Conservation (phyloP, 2,888 invertebrate genomes). For the Tortricodes alternella region DNA sequence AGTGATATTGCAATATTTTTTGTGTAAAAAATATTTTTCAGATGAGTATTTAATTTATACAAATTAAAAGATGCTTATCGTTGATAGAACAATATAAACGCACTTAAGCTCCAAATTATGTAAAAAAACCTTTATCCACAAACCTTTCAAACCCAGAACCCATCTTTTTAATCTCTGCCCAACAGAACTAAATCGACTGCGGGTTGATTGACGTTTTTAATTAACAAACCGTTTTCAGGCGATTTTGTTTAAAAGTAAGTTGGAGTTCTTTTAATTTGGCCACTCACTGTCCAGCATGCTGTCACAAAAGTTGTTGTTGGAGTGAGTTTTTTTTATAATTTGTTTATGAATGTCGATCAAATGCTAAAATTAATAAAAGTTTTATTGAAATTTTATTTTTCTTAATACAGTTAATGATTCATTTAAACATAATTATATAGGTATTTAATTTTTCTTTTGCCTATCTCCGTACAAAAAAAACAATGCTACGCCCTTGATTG, state of each 20-base stretch:
- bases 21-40: too few relatives aligned
- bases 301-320: not conserved
- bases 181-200: constrained; percentile 51
- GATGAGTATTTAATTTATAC: too few relatives aligned
- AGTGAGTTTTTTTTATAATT: not conserved
- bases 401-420: too few relatives aligned
- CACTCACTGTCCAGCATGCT: constrained; percentile 4
- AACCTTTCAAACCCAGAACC: constrained; percentile 2
- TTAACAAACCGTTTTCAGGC: constrained; percentile 59
- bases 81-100: not conserved
- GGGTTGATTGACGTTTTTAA: constrained; percentile 74
- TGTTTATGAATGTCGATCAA: too few relatives aligned
- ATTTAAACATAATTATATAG: too few relatives aligned
- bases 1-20: too few relatives aligned
- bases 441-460: too few relatives aligned
- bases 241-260: constrained; percentile 44
- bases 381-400: too few relatives aligned
- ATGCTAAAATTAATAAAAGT: too few relatives aligned
- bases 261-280: constrained; percentile 38
- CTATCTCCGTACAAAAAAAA: too few relatives aligned
- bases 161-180: constrained; percentile 47
- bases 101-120: not conserved
- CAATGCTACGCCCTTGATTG: too few relatives aligned
- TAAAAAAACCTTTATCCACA: not conserved
- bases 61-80: not conserved